These are phyloP conservation scores for Xiphophorus couchianus DNA, from an alignment of 2,113 vertebrate species.

Conservation along the genomic window DNA sequence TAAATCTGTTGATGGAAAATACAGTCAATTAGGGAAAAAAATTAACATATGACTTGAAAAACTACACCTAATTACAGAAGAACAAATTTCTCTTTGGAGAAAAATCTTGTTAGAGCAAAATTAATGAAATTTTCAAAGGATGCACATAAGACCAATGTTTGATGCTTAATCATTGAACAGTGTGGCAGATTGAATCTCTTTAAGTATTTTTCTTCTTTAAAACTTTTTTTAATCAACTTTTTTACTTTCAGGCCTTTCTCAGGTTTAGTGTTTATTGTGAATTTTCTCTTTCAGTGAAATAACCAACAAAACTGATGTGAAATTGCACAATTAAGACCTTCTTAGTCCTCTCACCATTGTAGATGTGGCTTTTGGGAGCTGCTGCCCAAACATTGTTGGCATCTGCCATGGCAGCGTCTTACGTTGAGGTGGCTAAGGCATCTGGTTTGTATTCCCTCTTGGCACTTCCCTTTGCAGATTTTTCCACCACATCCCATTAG, in stretches of 20 bases:
- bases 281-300: background rate
- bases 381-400: no score
- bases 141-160: conserved; percentile 17
- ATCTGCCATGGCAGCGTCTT: no score
- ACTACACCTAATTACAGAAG: conserved; percentile 21
- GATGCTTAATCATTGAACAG: background rate
- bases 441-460: no score
- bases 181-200: background rate
- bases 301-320: background rate
- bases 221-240: background rate
- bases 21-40: background rate
- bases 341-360: background rate
- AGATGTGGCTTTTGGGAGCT: no score
- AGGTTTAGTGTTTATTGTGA: background rate
- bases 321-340: no score
- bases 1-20: conserved; percentile 26
- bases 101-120: conserved; percentile 39
- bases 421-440: background rate
- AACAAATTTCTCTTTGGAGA: conserved; percentile 9
- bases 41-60: conserved; percentile 1
- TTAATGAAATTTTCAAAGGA: conserved; percentile 16
- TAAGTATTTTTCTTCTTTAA: no score
- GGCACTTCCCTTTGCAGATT: no score
- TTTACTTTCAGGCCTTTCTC: background rate
- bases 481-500: no score